These are phyloP conservation scores for Scortum barcoo DNA, from an alignment of 2,113 vertebrate species.

Conservation along the genomic window DNA sequence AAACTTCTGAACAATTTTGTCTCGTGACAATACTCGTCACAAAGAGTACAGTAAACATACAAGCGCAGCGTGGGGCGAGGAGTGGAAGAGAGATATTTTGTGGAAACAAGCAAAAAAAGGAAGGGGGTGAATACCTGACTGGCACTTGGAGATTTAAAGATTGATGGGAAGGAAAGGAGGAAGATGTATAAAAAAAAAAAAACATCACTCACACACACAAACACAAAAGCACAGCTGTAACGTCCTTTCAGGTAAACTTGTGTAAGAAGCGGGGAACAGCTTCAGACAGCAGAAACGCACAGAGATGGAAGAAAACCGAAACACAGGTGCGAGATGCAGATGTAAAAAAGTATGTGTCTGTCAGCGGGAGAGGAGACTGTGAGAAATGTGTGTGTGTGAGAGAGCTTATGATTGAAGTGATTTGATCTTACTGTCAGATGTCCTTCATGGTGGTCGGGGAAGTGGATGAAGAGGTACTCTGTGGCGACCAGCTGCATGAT, in stretches of 20 bases:
- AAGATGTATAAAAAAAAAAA: too few species aligned
- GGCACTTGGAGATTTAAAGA: slow-evolving; percentile 46
- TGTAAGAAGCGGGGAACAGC: neutral
- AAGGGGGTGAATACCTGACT: slow-evolving; percentile 35
- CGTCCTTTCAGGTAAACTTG: neutral
- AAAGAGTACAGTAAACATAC: slow-evolving; percentile 47
- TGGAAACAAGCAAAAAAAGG: slow-evolving; percentile 12
- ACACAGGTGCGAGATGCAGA: slow-evolving; percentile 13
- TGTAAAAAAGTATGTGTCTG: neutral
- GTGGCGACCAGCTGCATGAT: slow-evolving; percentile 99
- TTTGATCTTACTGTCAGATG: slow-evolving; percentile 93
- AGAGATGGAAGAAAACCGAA: neutral
- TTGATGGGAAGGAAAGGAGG: slow-evolving; percentile 14
- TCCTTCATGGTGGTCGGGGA: slow-evolving; percentile 98
- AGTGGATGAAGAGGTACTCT: slow-evolving; percentile 99
- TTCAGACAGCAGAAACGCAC: neutral
- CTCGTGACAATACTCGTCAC: slow-evolving; percentile 65
- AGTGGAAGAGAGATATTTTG: slow-evolving; percentile 40
- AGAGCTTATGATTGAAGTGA: neutral
- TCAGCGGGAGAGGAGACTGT: neutral
- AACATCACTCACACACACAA: neutral
- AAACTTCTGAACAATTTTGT: slow-evolving; percentile 57
- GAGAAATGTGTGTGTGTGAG: neutral
- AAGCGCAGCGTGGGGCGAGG: slow-evolving; percentile 7
- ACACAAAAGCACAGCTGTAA: slow-evolving; percentile 18